Evolutionary conservation across 92 coral and sea anemone species (phyloP).

Genomic region (Palythoa grandiflora): DNA sequence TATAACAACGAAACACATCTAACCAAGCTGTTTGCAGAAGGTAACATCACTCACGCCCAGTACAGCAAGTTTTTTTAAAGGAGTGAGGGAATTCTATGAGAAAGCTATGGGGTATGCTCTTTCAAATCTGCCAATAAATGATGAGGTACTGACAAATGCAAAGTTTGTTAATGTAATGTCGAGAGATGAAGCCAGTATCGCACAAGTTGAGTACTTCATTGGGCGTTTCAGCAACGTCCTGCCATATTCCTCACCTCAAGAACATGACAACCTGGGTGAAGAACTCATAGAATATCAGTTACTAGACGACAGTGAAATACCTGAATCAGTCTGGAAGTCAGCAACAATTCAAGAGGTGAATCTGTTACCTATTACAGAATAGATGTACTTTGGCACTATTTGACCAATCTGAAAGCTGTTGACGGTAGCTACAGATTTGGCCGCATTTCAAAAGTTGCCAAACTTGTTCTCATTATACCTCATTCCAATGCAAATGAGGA

Average conservation of each 20-base stretch:
- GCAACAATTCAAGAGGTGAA: conserved; percentile 61
- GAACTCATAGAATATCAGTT: conserved; percentile 51
- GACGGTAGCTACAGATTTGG: conserved; percentile 53
- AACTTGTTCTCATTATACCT: conserved; percentile 57
- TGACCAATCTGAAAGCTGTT: conserved; percentile 49
- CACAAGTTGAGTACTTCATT: conserved; percentile 58
- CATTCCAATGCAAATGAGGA: conserved; percentile 69
- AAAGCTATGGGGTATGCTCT: conserved; percentile 66
- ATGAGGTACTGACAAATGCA: conserved; percentile 56
- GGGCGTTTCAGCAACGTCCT: conserved; percentile 34
- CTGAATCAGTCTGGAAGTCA: conserved; percentile 59
- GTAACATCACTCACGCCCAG: conserved; percentile 59
- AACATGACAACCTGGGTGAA: conserved; percentile 47
- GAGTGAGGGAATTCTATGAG: conserved; percentile 60
- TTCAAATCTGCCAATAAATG: conserved; percentile 59
- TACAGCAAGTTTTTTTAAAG: conserved; percentile 53
- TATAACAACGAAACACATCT: conserved; percentile 59
- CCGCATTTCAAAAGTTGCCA: conserved; percentile 61
- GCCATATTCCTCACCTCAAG: conserved; percentile 50
- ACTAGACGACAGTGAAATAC: conserved; percentile 51
- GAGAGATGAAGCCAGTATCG: no score
- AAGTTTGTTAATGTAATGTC: conserved; percentile 54
- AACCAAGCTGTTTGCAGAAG: conserved; percentile 63
- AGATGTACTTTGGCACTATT: conserved; percentile 69
- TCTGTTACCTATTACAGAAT: conserved; percentile 59